These are phyloP conservation scores for Pteropus rufus DNA, from an alignment of 2,797 vertebrate species.

Conservation along the genomic window DNA sequence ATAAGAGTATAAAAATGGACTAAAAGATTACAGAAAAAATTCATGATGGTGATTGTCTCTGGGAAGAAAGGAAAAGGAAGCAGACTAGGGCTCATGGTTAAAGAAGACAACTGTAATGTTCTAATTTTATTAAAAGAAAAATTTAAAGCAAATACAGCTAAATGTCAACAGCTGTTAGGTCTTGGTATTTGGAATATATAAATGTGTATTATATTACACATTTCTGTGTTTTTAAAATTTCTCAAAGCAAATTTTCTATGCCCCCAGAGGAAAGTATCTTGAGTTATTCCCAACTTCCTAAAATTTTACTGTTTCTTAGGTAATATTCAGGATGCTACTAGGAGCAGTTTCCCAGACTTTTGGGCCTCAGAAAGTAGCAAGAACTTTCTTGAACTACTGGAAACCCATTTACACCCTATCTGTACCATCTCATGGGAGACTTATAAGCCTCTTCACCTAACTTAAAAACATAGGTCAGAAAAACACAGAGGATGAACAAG, in stretches of 20 bases:
- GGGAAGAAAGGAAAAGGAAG: not conserved
- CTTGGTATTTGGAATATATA: not conserved
- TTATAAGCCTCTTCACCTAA: not conserved
- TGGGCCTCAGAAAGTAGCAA: not conserved
- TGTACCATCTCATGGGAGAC: not conserved
- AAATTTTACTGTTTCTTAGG: not conserved
- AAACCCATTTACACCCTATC: not conserved
- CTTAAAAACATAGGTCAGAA: not conserved
- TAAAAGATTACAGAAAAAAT: not conserved
- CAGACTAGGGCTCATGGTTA: not conserved
- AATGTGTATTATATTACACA: not conserved
- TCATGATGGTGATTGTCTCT: not conserved
- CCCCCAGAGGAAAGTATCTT: not conserved
- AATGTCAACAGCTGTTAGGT: not conserved
- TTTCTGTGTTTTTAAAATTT: not conserved
- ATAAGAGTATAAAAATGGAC: not conserved
- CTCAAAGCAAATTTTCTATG: not conserved
- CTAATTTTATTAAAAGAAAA: constrained; percentile 28
- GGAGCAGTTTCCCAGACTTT: not conserved
- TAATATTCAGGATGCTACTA: not conserved
- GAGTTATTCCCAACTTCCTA: not conserved
- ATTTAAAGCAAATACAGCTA: not conserved
- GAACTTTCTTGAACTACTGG: not conserved
- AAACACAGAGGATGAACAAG: not conserved
- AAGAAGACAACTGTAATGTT: not conserved